Conservation (phyloP, 2,888 invertebrate species). For the Lordiphosa andalusiaca region DNA sequence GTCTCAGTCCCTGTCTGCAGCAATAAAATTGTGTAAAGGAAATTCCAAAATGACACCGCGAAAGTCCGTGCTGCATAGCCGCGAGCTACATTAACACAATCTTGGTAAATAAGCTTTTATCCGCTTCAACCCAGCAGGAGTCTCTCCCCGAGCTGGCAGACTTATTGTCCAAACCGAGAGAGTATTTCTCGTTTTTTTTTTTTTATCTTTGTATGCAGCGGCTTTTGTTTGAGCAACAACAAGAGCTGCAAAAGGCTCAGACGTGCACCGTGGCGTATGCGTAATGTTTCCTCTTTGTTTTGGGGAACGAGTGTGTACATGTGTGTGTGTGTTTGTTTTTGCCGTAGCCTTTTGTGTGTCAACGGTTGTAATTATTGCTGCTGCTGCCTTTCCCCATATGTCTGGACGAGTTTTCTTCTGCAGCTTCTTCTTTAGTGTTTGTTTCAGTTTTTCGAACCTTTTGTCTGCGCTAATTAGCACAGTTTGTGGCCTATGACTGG, state of each 20-base stretch:
- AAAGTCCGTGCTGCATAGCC: conserved; percentile 65
- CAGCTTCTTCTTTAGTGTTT: conserved; percentile 1
- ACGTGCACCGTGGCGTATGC: conserved; percentile 53
- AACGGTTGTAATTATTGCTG: conserved; percentile 67
- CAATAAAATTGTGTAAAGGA: conserved; percentile 26
- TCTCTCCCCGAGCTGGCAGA: conserved; percentile 17
- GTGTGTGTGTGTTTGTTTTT: conserved; percentile 26
- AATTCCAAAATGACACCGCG: conserved; percentile 42
- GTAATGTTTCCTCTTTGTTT: conserved; percentile 45
- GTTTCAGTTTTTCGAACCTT: conserved; percentile 39
- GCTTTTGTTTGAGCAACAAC: conserved; percentile 57
- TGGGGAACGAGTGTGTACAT: conserved; percentile 7
- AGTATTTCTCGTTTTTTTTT: conserved; percentile 14
- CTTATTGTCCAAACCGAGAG: conserved; percentile 56
- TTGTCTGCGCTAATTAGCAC: conserved; percentile 65
- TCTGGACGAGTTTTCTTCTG: no score
- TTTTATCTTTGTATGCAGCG: conserved; percentile 53
- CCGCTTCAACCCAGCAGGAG: conserved; percentile 29
- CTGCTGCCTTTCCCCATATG: conserved; percentile 17
- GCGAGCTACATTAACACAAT: conserved; percentile 65
- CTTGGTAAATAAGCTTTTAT: conserved; percentile 70
- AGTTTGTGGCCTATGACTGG: conserved; percentile 50
- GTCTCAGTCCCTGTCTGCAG: conserved; percentile 16
- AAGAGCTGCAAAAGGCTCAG: conserved; percentile 27
- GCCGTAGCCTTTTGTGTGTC: conserved; percentile 56